Conservation (phyloP, 2,888 invertebrate genomes). For the Diadegma fenestrale region DNA sequence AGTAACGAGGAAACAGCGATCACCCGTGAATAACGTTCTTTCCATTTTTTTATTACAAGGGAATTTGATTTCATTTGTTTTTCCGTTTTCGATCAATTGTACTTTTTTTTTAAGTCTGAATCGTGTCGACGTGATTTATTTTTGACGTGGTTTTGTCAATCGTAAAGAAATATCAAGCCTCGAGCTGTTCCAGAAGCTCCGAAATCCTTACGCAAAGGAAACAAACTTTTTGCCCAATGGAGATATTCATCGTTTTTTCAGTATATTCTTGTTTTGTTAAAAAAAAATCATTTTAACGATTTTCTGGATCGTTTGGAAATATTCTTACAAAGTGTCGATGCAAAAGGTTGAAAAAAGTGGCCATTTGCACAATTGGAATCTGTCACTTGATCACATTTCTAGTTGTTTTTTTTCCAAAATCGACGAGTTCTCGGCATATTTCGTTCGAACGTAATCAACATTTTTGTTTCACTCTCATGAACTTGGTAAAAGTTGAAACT, state of each 20-base stretch:
- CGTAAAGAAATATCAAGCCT: background rate
- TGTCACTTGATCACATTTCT: background rate
- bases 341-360: background rate
- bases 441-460: background rate
- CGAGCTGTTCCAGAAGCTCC: background rate
- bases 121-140: background rate
- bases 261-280: background rate
- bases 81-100: background rate
- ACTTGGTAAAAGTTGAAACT: background rate
- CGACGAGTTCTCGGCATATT: background rate
- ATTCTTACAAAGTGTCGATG: background rate
- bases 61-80: background rate
- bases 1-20: conserved; percentile 15
- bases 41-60: background rate
- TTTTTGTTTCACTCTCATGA: background rate
- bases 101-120: background rate
- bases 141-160: background rate
- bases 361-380: background rate
- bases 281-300: background rate
- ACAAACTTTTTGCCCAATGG: background rate
- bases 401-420: background rate
- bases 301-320: background rate
- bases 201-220: background rate
- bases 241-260: background rate
- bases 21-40: background rate